Percentiles rank a stretch among this genome's conserved stretches.
Conservation (phyloP, 2,888 invertebrate species). For the Cerceris ruficornis region DNA sequence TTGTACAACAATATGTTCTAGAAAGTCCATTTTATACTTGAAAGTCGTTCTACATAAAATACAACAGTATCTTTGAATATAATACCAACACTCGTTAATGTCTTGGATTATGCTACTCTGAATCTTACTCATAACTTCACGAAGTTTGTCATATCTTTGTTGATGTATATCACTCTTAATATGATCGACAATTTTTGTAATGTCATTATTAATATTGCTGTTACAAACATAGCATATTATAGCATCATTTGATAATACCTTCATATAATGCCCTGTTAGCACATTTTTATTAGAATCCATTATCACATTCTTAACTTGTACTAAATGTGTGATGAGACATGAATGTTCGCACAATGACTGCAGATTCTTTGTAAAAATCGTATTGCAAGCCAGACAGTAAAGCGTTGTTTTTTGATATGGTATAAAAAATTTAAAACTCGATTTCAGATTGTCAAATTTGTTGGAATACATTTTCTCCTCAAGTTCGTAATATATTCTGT, state of each 20-base stretch:
- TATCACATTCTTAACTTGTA: background rate
- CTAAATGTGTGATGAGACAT: background rate
- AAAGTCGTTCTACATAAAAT: constrained; percentile 45
- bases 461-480: constrained; percentile 27
- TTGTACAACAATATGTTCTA: constrained; percentile 49
- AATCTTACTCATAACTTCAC: background rate
- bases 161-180: background rate
- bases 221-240: constrained; percentile 32
- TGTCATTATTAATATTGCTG: background rate
- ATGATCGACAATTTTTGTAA: background rate
- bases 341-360: constrained; percentile 37
- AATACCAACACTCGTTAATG: constrained; percentile 52
- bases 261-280: constrained; percentile 17
- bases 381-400: constrained; percentile 38
- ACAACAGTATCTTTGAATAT: constrained; percentile 63
- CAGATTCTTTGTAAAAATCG: background rate
- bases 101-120: constrained; percentile 14
- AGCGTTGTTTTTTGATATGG: background rate
- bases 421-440: constrained; percentile 10
- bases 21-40: constrained; percentile 56
- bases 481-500: background rate
- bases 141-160: background rate
- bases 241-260: background rate
- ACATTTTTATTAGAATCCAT: background rate
- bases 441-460: constrained; percentile 15